Conservation (phyloP, 2,888 invertebrate species). For the Eilema depressum region DNA sequence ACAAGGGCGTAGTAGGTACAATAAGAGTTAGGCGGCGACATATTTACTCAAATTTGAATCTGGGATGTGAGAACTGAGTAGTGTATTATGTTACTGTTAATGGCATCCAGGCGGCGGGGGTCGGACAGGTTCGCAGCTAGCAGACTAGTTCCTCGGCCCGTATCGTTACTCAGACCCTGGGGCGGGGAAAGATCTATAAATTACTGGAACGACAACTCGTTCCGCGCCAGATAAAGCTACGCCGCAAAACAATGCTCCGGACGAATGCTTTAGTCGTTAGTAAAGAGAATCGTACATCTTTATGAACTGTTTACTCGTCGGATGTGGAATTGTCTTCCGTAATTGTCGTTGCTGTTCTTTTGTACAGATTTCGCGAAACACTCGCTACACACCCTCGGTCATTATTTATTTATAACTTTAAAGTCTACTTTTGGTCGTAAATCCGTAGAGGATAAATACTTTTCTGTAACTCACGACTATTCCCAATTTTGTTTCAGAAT, state of each 20-base stretch:
- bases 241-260: conserved; percentile 83
- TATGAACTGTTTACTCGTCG: conserved; percentile 78
- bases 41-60: conserved; percentile 82
- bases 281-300: conserved; percentile 77
- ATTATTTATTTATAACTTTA: conserved; percentile 53
- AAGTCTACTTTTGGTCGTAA: conserved; percentile 45
- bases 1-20: conserved; percentile 64
- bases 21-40: conserved; percentile 71
- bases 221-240: conserved; percentile 83
- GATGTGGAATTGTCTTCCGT: conserved; percentile 66
- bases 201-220: conserved; percentile 85
- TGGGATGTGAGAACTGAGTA: conserved; percentile 76
- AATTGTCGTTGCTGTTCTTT: conserved; percentile 61
- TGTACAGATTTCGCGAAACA: conserved; percentile 51
- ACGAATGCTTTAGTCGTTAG: conserved; percentile 80
- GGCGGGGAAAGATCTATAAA: conserved; percentile 84
- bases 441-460: conserved; percentile 63
- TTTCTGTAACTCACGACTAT: conserved; percentile 74
- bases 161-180: conserved; percentile 75
- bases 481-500: conserved; percentile 77
- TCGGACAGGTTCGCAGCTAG: conserved; percentile 59
- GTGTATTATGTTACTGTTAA: conserved; percentile 82
- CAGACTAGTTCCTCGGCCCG: conserved; percentile 66
- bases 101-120: conserved; percentile 65
- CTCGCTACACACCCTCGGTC: conserved; percentile 35